Percentiles rank a stretch among this genome's conserved stretches.
These are phyloP conservation scores for Sylvilagus floridanus DNA, from an alignment of 2,797 vertebrate species.

Conservation along the genomic window DNA sequence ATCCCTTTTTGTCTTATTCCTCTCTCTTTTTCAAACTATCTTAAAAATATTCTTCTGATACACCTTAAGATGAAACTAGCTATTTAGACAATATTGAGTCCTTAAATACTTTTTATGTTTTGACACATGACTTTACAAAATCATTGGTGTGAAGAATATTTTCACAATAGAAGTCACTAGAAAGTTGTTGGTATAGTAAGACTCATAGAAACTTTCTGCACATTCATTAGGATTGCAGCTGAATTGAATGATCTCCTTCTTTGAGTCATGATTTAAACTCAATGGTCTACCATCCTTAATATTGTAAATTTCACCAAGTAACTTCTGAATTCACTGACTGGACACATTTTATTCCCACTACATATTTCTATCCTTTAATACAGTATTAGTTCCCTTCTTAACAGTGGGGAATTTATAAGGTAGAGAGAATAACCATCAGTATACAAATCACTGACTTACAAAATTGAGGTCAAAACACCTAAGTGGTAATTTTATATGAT, in stretches of 20 bases:
- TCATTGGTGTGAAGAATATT: neutral
- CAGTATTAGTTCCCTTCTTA: neutral
- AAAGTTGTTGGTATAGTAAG: neutral
- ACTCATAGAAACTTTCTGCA: neutral
- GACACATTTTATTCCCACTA: neutral
- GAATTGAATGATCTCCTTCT: neutral
- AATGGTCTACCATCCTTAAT: neutral
- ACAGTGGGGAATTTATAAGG: neutral
- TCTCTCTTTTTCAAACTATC: neutral
- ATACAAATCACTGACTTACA: neutral
- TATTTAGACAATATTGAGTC: neutral
- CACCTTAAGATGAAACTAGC: neutral
- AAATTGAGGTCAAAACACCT: neutral
- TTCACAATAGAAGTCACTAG: neutral
- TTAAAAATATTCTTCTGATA: neutral
- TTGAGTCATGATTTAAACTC: neutral
- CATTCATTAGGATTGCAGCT: neutral
- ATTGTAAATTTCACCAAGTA: neutral
- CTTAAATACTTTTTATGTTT: neutral
- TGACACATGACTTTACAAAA: neutral
- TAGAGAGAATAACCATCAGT: neutral
- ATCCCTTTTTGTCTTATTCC: neutral
- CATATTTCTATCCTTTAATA: constrained; percentile 31
- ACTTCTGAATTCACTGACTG: neutral
- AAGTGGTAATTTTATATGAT: neutral